A percentile compares a stretch with the other conserved stretches of the same genome.
Conservation (phyloP, 2,888 invertebrate genomes). For the Meta bourneti region DNA sequence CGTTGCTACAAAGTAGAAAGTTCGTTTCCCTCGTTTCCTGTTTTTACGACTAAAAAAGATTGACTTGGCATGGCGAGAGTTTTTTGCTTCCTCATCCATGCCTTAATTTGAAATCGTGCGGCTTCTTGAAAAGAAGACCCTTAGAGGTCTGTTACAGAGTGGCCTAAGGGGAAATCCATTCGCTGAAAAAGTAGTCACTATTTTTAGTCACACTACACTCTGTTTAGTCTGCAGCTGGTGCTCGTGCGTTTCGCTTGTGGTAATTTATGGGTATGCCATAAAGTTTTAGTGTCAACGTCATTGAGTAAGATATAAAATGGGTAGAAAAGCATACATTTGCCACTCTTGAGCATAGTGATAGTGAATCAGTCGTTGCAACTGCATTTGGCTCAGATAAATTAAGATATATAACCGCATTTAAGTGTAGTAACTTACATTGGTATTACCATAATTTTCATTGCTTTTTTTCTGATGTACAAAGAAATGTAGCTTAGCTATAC, state of each 20-base stretch:
- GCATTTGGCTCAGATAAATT: too few relatives aligned
- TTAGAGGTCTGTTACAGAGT: conserved; percentile 21
- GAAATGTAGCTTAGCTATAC: too few relatives aligned
- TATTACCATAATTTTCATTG: too few relatives aligned
- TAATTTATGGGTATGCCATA: too few relatives aligned
- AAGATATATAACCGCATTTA: too few relatives aligned
- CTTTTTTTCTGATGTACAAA: too few relatives aligned
- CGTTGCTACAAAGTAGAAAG: not conserved
- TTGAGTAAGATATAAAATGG: too few relatives aligned
- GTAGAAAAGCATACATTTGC: too few relatives aligned
- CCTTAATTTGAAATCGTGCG: conserved; percentile 6
- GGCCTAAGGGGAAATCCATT: conserved; percentile 14
- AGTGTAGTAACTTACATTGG: too few relatives aligned
- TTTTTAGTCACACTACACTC: conserved; percentile 23
- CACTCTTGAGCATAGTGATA: too few relatives aligned
- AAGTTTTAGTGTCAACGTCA: too few relatives aligned
- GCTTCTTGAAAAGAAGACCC: conserved; percentile 18
- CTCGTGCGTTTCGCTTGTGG: not conserved
- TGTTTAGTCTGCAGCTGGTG: not conserved
- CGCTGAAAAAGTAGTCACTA: conserved; percentile 12
- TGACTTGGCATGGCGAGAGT: conserved; percentile 9
- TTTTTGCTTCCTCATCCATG: not conserved
- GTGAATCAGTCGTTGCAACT: too few relatives aligned
- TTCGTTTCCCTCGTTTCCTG: not conserved
- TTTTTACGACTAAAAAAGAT: conserved; percentile 1